A percentile compares a stretch with the other conserved stretches of the same genome.
Conservation (phyloP, 2,797 vertebrate species). For the Podarcis lilfordi region DNA sequence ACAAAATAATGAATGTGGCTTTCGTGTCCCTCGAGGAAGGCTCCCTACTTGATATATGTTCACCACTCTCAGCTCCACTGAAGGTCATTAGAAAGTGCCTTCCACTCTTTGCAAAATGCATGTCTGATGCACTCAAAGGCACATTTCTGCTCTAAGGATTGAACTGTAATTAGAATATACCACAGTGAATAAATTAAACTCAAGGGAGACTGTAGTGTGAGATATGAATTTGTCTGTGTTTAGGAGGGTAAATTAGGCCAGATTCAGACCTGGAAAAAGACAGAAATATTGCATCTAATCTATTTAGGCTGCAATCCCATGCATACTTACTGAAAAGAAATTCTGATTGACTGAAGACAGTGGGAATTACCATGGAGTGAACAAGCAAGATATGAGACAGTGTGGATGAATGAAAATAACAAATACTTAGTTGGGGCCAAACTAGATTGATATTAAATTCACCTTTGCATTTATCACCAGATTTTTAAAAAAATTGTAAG, state of each 20-base stretch:
- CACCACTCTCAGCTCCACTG: constrained; percentile 1
- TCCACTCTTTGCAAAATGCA: constrained; percentile 54
- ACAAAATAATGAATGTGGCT: constrained; percentile 16
- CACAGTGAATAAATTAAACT: constrained; percentile 42
- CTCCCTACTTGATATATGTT: constrained; percentile 41
- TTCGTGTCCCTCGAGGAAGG: neutral
- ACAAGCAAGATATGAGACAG: neutral
- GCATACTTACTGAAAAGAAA: neutral
- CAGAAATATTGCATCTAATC: neutral
- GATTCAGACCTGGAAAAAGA: constrained; percentile 20
- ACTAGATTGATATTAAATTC: neutral
- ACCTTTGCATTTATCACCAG: neutral
- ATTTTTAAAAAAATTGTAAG: neutral
- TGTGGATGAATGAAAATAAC: neutral
- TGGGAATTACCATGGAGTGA: neutral
- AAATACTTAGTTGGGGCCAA: neutral
- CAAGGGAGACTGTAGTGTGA: constrained; percentile 39
- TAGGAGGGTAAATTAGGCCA: constrained; percentile 4
- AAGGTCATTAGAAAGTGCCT: constrained; percentile 47
- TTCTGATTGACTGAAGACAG: neutral
- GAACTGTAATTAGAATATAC: constrained; percentile 52
- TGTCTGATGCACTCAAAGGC: constrained; percentile 53
- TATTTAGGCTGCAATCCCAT: neutral
- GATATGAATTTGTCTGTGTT: constrained; percentile 62
- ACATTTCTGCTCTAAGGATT: constrained; percentile 44